Evolutionary conservation across 1,140 invertebrate species (phyloP).

Genomic region (Ips typographus): DNA sequence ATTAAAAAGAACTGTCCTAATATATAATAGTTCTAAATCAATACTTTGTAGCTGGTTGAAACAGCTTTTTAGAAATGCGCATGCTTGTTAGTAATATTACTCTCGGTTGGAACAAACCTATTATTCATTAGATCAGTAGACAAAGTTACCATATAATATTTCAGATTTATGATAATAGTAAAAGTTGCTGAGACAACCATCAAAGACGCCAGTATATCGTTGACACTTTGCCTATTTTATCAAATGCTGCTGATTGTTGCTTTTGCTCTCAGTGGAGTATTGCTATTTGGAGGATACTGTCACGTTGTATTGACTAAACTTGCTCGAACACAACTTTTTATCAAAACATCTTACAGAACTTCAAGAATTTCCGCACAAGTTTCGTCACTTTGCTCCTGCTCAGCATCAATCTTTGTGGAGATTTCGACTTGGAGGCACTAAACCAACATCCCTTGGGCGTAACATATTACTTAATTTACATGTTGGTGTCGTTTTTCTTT

Average conservation of each 20-base stretch:
- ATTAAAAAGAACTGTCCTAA: too few species aligned
- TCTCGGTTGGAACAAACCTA: too few species aligned
- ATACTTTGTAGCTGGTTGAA: too few species aligned
- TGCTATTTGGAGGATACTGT: constrained; percentile 33
- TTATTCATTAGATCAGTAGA: too few species aligned
- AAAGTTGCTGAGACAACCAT: constrained; percentile 40
- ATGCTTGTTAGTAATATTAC: too few species aligned
- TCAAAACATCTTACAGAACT: too few species aligned
- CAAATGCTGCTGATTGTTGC: constrained; percentile 33
- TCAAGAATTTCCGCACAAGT: constrained; percentile 23
- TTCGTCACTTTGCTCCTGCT: constrained; percentile 31
- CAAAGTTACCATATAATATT: too few species aligned
- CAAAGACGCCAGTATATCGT: constrained; percentile 4
- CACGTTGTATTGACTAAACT: background rate
- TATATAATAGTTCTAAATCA: too few species aligned
- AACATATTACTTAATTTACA: constrained; percentile 32
- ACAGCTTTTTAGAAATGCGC: too few species aligned
- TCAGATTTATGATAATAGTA: constrained; percentile 39
- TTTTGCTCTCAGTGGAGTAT: constrained; percentile 26
- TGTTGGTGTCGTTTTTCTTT: constrained; percentile 35
- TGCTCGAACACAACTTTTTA: background rate
- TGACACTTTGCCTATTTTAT: constrained; percentile 31
- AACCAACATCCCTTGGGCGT: constrained; percentile 20
- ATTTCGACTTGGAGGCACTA: constrained; percentile 25
- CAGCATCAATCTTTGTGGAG: constrained; percentile 11